These are phyloP conservation scores for Cryptus armator DNA, from an alignment of 2,888 invertebrate genomes.

Conservation along the genomic window DNA sequence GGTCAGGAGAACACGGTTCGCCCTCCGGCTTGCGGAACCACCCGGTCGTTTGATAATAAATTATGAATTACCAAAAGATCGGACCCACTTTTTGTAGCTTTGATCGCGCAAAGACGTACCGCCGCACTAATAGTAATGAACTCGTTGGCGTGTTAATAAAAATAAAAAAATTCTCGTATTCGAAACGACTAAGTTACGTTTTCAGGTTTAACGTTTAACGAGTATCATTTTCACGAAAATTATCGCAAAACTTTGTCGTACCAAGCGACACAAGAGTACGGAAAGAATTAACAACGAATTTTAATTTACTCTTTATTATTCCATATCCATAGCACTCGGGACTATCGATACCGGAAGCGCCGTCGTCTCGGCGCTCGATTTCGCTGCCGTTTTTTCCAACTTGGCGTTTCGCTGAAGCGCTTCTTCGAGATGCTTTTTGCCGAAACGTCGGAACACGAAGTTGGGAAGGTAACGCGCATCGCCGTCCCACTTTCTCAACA, in stretches of 20 bases:
- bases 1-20: constrained; percentile 73
- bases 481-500: constrained; percentile 89
- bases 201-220: background rate
- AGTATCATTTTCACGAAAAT: background rate
- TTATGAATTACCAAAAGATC: constrained; percentile 71
- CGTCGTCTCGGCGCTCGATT: background rate
- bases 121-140: constrained; percentile 36
- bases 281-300: constrained; percentile 1
- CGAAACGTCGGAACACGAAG: constrained; percentile 88
- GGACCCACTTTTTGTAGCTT: constrained; percentile 66
- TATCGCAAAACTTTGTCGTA: background rate
- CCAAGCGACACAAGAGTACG: background rate
- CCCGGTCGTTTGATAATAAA: constrained; percentile 69
- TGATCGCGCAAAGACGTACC: constrained; percentile 30
- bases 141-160: background rate
- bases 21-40: constrained; percentile 67
- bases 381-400: constrained; percentile 30
- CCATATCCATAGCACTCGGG: constrained; percentile 53
- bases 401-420: constrained; percentile 81
- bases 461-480: constrained; percentile 89
- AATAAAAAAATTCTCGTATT: constrained; percentile 8
- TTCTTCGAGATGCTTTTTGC: constrained; percentile 82
- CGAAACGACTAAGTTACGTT: background rate
- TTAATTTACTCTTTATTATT: constrained; percentile 40
- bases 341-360: background rate